Conservation (phyloP, 2,888 invertebrate genomes). For the Mesorhabditis belari region DNA sequence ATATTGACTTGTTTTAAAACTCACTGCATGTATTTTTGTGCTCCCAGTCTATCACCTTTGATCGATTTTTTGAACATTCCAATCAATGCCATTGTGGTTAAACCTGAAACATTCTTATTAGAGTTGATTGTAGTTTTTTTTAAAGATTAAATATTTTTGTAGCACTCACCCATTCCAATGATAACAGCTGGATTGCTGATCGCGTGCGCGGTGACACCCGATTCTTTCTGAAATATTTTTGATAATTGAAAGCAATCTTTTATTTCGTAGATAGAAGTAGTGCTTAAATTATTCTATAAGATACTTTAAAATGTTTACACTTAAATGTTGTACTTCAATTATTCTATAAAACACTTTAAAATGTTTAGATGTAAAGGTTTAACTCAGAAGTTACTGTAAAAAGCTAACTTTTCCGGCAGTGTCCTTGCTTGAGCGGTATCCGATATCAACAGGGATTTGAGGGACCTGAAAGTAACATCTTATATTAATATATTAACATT, state of each 20-base stretch:
- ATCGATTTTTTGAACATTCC: constrained; percentile 44
- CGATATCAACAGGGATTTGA: constrained; percentile 42
- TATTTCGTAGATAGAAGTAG: too few relatives aligned
- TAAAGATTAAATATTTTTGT: too few relatives aligned
- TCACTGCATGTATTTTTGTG: constrained; percentile 46
- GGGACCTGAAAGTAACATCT: constrained; percentile 27
- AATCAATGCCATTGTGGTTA: constrained; percentile 38
- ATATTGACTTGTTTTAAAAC: too few relatives aligned
- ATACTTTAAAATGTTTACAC: too few relatives aligned
- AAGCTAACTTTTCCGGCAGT: constrained; percentile 1
- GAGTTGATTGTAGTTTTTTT: too few relatives aligned
- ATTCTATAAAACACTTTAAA: too few relatives aligned
- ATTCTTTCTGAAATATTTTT: constrained; percentile 9
- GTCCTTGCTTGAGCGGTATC: constrained; percentile 30
- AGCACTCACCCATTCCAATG: constrained; percentile 45
- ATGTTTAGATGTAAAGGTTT: too few relatives aligned
- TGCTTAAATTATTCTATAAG: too few relatives aligned
- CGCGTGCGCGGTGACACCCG: constrained; percentile 11
- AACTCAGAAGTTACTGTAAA: not conserved
- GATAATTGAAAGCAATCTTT: too few relatives aligned
- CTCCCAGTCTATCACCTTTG: constrained; percentile 41
- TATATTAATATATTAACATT: not conserved
- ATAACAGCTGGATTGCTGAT: constrained; percentile 40
- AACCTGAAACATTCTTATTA: too few relatives aligned
- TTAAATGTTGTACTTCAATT: too few relatives aligned